Base-by-base conservation (phyloP, 2,888 invertebrate genomes). In the Apotomis turbidana region DNA sequence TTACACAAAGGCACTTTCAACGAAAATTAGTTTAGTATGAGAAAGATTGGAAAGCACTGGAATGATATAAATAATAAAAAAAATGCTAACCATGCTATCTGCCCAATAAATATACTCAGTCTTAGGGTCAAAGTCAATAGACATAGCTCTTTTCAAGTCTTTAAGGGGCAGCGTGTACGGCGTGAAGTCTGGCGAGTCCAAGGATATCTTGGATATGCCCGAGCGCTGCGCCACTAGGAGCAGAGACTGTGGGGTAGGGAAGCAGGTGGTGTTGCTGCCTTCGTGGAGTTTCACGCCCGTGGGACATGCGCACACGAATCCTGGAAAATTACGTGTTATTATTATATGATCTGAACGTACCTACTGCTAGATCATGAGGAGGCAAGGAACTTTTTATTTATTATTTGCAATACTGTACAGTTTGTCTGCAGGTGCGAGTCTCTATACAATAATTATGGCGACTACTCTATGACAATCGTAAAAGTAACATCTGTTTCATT, bases 21-120 rank as follows among this genome's bases (percentile, higher is more conserved):
- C n/a, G n/a, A n/a, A n/a, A n/a, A n/a, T n/a, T n/a, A n/a, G n/a
- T n/a, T n/a, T n/a, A n/a, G n/a, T n/a, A n/a, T n/a, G n/a, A n/a
- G n/a, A n/a, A n/a, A n/a, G n/a, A n/a, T n/a, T n/a, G n/a, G n/a
- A n/a, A n/a, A n/a, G n/a, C n/a, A n/a, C n/a, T n/a, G n/a, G n/a
- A n/a, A n/a, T n/a, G n/a, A n/a, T n/a, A n/a, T n/a, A n/a, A n/a
- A n/a, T n/a, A n/a, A n/a, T 41, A 36, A 12, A 27, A 51, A 36
- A 27, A 13, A 55, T 55, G 79, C 86, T 85, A 80, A 95, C 95
- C 88, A 97, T 96, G 85, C 97, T 97, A 85, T 98, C 98, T 0
- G 97, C 97, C 98, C 98, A 98, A 83, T 98, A 98, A 71, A 98
- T 95, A 85, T 95, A 96, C 78, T 96, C 95, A 38, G 96, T 96